Conservation (phyloP, 2,113 vertebrate genomes). For the Sceloporus tristichus region DNA sequence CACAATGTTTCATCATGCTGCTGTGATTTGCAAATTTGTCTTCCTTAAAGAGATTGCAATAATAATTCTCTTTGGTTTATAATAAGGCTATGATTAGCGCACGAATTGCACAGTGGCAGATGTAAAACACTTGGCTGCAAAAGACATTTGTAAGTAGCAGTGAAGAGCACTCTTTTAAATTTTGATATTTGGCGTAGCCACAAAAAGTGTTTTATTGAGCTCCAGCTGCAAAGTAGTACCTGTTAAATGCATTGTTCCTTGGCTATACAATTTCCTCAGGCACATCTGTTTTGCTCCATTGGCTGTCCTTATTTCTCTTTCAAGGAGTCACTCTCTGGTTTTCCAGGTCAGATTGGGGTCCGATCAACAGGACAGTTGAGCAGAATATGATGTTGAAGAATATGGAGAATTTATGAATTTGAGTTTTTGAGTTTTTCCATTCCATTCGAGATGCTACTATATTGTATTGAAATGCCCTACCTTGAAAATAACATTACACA, state of each 20-base stretch:
- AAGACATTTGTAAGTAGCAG: slow-evolving; percentile 51
- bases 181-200: slow-evolving; percentile 52
- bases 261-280: slow-evolving; percentile 10
- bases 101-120: slow-evolving; percentile 39
- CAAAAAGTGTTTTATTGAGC: slow-evolving; percentile 46
- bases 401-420: background rate
- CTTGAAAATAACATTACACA: too few species aligned
- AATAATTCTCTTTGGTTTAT: slow-evolving; percentile 55
- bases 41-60: slow-evolving; percentile 51
- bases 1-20: slow-evolving; percentile 26
- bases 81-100: slow-evolving; percentile 49
- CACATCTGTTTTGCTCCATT: slow-evolving; percentile 19
- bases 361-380: slow-evolving; percentile 1
- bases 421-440: background rate
- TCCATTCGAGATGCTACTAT: too few species aligned
- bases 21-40: slow-evolving; percentile 52
- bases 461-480: background rate
- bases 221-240: slow-evolving; percentile 63
- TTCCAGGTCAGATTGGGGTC: background rate
- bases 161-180: slow-evolving; percentile 48
- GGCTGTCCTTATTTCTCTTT: background rate
- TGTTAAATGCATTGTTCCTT: slow-evolving; percentile 53
- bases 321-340: slow-evolving; percentile 35
- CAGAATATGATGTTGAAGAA: background rate
- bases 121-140: slow-evolving; percentile 53